These are phyloP conservation scores for Chromobotia macracanthus DNA, from an alignment of 2,797 vertebrate genomes.

Conservation along the genomic window DNA sequence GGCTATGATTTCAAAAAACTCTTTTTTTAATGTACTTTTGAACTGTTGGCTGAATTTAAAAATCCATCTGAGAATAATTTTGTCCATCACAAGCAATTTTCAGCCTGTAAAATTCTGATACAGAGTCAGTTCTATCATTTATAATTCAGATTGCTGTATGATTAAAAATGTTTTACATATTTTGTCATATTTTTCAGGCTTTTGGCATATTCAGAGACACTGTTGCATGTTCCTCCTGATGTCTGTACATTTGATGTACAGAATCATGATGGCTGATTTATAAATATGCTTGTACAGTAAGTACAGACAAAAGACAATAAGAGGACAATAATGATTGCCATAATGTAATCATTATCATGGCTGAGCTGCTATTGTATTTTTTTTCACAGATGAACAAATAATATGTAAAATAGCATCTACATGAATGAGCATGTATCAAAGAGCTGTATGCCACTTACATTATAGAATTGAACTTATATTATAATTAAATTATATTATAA, in stretches of 20 bases:
- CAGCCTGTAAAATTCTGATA: neutral
- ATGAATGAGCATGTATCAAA: too few relatives aligned
- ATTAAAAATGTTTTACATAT: slow-evolving; percentile 3
- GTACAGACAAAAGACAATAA: too few relatives aligned
- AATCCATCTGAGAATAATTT: slow-evolving; percentile 17
- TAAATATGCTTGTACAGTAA: neutral
- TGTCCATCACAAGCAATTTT: slow-evolving; percentile 23
- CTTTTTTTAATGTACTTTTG: slow-evolving; percentile 1
- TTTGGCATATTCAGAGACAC: neutral
- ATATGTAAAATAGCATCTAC: too few relatives aligned
- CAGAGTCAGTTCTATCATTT: neutral
- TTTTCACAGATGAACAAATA: too few relatives aligned
- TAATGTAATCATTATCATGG: too few relatives aligned
- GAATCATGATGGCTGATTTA: neutral
- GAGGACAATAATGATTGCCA: too few relatives aligned
- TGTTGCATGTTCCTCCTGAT: too few relatives aligned
- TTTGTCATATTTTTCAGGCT: neutral
- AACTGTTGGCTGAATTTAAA: slow-evolving; percentile 17
- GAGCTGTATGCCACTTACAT: too few relatives aligned
- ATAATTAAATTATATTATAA: too few relatives aligned
- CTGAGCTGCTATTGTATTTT: too few relatives aligned
- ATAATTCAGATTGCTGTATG: neutral
- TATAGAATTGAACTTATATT: too few relatives aligned
- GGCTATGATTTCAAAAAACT: neutral
- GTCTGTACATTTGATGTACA: too few relatives aligned